phyloP scores from a whole-genome alignment of 2,888 invertebrate genomes.

The Heteromurus nitidus region DNA sequence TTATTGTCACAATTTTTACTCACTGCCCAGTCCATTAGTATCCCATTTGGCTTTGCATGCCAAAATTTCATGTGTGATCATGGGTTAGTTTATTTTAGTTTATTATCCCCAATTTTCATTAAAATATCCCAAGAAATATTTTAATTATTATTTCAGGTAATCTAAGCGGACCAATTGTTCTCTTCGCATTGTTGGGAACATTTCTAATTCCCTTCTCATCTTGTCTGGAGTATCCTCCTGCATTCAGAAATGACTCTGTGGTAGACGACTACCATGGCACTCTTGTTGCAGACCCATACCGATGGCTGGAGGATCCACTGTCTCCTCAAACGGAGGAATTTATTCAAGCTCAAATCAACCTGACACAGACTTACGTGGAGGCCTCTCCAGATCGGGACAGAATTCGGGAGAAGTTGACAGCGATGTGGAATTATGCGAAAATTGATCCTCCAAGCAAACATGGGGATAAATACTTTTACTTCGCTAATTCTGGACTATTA shows the following conservation, averaged over 20 bases:
- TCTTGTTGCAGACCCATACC: constrained; percentile 91
- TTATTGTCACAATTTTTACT: not conserved
- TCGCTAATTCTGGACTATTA: constrained; percentile 78
- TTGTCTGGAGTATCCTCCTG: constrained; percentile 83
- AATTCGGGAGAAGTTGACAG: constrained; percentile 58
- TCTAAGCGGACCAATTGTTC: too few species aligned
- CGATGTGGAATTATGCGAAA: constrained; percentile 64
- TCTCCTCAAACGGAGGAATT: constrained; percentile 91
- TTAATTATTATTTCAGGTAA: not conserved
- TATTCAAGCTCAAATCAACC: constrained; percentile 91
- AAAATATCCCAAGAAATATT: too few species aligned
- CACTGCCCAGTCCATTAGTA: not conserved
- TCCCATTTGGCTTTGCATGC: constrained; percentile 1
- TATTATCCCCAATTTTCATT: too few species aligned
- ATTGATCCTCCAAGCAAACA: constrained; percentile 56
- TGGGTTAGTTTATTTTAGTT: too few species aligned
- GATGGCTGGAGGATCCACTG: constrained; percentile 98
- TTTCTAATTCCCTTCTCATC: too few species aligned
- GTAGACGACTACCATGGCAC: constrained; percentile 88
- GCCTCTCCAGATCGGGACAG: constrained; percentile 74
- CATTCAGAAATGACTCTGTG: constrained; percentile 85
- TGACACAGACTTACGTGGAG: constrained; percentile 89
- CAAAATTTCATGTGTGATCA: not conserved
- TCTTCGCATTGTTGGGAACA: too few species aligned
- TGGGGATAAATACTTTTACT: constrained; percentile 61